Evolutionary conservation across 2,888 invertebrate genomes (phyloP).

Genomic region (Spodoptera picta): DNA sequence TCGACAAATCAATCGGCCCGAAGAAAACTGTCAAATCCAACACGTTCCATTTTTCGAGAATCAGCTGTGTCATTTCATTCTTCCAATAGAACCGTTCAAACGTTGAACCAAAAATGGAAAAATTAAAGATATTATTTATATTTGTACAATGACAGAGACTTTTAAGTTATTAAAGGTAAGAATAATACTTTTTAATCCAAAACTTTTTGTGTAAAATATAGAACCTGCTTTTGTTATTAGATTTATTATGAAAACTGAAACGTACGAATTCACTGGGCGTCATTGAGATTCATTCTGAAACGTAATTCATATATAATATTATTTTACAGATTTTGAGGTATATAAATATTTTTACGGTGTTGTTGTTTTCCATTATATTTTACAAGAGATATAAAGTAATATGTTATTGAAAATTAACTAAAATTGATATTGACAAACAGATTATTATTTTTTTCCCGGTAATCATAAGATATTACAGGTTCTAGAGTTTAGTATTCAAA

Average conservation of each 20-base stretch:
- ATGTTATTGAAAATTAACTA: too few species aligned
- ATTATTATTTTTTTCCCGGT: too few species aligned
- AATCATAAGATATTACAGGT: too few species aligned
- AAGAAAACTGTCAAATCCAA: slow-evolving; percentile 47
- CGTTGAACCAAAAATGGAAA: rapidly evolving
- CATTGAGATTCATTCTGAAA: slow-evolving; percentile 24
- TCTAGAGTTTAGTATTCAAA: slow-evolving; percentile 19
- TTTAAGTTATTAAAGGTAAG: not conserved
- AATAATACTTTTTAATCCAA: too few species aligned
- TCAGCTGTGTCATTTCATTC: slow-evolving; percentile 43
- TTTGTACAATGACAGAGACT: too few species aligned
- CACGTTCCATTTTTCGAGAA: slow-evolving; percentile 36
- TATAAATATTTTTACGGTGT: too few species aligned
- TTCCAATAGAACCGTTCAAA: not conserved
- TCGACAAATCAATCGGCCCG: slow-evolving; percentile 64
- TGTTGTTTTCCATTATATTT: too few species aligned
- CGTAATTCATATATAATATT: not conserved
- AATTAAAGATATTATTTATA: not conserved
- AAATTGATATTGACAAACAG: too few species aligned
- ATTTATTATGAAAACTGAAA: slow-evolving; percentile 17
- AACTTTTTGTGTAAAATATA: not conserved
- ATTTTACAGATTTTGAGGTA: too few species aligned
- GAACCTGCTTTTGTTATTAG: not conserved
- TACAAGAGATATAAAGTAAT: too few species aligned
- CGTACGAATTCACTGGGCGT: slow-evolving; percentile 21